Percentiles rank a stretch among this genome's conserved stretches.
Evolutionary conservation across 2,113 vertebrate species (phyloP).

Genomic region (Solenodon paradoxus): DNA sequence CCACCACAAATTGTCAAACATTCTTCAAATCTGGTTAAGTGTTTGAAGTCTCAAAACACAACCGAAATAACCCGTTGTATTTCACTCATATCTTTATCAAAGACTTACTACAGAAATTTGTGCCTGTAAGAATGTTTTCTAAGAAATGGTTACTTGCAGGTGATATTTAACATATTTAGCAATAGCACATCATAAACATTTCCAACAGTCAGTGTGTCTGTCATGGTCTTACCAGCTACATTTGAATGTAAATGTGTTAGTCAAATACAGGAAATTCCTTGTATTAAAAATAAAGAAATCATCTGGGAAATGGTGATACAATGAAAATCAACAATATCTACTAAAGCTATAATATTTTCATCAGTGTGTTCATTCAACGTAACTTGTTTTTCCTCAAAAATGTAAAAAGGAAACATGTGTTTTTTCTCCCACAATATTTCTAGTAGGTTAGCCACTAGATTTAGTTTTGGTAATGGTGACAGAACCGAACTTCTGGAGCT

Average conservation of each 20-base stretch:
- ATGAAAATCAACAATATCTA: not conserved
- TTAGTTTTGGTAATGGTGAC: not conserved
- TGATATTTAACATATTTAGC: not conserved
- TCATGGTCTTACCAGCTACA: not conserved
- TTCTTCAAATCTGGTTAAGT: too few relatives aligned
- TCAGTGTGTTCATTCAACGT: not conserved
- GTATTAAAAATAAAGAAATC: not conserved
- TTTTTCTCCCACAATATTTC: not conserved
- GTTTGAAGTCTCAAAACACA: not conserved
- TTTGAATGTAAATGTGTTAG: not conserved
- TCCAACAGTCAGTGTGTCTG: not conserved
- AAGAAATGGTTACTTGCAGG: not conserved
- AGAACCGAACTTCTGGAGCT: not conserved
- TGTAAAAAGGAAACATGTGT: not conserved
- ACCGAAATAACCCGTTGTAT: not conserved
- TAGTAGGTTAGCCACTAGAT: not conserved
- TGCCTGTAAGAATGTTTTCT: conserved; percentile 1
- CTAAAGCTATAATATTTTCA: not conserved
- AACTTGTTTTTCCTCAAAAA: not conserved
- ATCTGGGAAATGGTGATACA: not conserved
- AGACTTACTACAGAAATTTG: not conserved
- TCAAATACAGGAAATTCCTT: not conserved
- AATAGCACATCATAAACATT: not conserved
- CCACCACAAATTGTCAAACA: too few relatives aligned
- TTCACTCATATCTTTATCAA: conserved; percentile 8